Percentiles rank a stretch among this genome's conserved stretches.
Evolutionary conservation across 2,113 vertebrate species (phyloP).

Genomic region (Dasyurus viverrinus): DNA sequence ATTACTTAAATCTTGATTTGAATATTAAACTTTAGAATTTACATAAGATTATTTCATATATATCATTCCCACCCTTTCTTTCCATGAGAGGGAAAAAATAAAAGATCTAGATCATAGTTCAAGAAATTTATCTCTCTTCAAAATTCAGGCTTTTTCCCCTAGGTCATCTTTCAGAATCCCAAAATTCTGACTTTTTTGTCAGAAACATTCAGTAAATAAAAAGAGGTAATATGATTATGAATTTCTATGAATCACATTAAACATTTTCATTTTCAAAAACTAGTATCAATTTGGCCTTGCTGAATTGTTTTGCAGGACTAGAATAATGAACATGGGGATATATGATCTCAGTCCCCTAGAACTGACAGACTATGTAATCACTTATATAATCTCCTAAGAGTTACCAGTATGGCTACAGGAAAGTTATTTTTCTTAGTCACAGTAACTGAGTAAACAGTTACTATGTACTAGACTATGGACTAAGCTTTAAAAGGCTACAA

Average conservation of each 20-base stretch:
- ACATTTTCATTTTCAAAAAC: not conserved
- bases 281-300: not conserved
- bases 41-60: not conserved
- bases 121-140: not conserved
- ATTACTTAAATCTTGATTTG: not conserved
- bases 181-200: not conserved
- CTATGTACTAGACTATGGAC: not conserved
- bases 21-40: not conserved
- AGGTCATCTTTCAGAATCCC: not conserved
- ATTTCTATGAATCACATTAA: not conserved
- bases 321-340: not conserved
- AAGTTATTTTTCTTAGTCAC: not conserved
- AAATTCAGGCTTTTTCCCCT: not conserved
- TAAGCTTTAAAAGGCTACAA: not conserved
- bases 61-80: not conserved
- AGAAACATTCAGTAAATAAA: not conserved
- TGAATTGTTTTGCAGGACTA: not conserved
- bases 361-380: not conserved
- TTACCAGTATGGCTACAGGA: not conserved
- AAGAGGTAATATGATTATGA: not conserved
- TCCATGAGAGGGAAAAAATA: not conserved
- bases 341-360: not conserved
- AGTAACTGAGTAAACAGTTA: not conserved
- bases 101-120: not conserved
- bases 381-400: not conserved